Conservation (phyloP, 2,888 invertebrate species). For the Apocheima hispidaria region DNA sequence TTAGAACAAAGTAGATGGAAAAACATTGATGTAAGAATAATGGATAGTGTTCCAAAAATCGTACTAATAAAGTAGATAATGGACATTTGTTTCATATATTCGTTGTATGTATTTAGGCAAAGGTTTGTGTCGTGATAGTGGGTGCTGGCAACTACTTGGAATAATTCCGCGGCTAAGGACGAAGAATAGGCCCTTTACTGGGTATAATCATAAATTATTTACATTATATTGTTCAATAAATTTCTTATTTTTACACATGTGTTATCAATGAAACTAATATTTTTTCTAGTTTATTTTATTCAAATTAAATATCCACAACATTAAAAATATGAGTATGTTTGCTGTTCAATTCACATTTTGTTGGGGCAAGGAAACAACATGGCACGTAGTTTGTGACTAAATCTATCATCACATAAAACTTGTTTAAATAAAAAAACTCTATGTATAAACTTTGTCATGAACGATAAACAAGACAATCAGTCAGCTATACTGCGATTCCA, state of each 20-base stretch:
- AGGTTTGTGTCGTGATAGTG: conserved; percentile 25
- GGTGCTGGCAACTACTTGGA: conserved; percentile 35
- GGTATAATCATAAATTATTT: conserved; percentile 56
- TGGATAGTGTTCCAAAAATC: background rate
- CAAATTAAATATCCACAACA: conserved; percentile 14
- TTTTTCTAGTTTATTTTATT: conserved; percentile 19
- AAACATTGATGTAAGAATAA: background rate
- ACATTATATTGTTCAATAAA: conserved; percentile 52
- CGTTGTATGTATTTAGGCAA: conserved; percentile 10
- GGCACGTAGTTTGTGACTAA: conserved; percentile 53
- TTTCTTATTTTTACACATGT: conserved; percentile 43
- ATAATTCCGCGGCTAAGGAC: conserved; percentile 23
- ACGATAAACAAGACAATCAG: conserved; percentile 16
- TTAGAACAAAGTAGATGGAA: background rate
- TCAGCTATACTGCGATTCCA: conserved; percentile 2
- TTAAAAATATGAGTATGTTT: conserved; percentile 36
- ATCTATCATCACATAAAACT: conserved; percentile 18
- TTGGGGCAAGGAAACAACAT: conserved; percentile 49
- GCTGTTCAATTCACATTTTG: conserved; percentile 21
- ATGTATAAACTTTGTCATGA: conserved; percentile 7
- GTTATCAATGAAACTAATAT: conserved; percentile 30
- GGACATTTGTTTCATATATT: background rate
- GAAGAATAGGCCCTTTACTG: conserved; percentile 49
- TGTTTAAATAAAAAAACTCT: background rate
- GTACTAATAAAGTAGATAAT: background rate